Conservation (phyloP, 2,888 invertebrate genomes). For the Eulithis prunata region DNA sequence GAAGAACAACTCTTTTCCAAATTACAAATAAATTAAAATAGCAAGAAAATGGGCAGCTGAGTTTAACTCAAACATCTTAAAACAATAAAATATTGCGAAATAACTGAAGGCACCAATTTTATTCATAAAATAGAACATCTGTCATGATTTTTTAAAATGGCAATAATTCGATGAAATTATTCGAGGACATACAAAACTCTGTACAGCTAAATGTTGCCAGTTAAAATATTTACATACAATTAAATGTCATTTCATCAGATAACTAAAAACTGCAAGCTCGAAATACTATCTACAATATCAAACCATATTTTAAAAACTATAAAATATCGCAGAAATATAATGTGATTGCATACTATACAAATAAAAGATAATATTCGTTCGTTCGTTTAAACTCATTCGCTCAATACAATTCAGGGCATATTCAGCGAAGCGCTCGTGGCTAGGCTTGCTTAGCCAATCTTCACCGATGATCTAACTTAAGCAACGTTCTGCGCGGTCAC, state of each 20-base stretch:
- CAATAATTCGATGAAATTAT: constrained; percentile 61
- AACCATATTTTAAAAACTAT: constrained; percentile 23
- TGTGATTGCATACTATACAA: constrained; percentile 34
- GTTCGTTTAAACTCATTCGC: constrained; percentile 27
- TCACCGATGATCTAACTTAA: too few species aligned
- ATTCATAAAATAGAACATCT: constrained; percentile 36
- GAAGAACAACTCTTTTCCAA: constrained; percentile 34
- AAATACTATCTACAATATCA: constrained; percentile 38
- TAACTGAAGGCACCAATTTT: constrained; percentile 38
- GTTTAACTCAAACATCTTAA: constrained; percentile 71
- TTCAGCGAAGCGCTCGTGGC: too few species aligned
- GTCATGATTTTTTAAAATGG: constrained; percentile 55
- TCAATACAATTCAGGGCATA: constrained; percentile 22
- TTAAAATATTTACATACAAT: constrained; percentile 58
- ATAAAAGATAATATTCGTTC: constrained; percentile 28
- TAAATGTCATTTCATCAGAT: constrained; percentile 49
- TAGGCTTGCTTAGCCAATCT: too few species aligned
- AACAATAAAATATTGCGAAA: constrained; percentile 44
- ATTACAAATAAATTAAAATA: constrained; percentile 66
- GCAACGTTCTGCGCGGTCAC: too few species aligned
- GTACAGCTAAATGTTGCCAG: constrained; percentile 56
- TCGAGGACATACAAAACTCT: constrained; percentile 57
- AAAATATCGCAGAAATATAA: constrained; percentile 28
- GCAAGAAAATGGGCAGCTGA: constrained; percentile 72
- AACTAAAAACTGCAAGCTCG: constrained; percentile 35